Conservation (phyloP, 1,140 invertebrate species). For the Reticulitermes speratus region DNA sequence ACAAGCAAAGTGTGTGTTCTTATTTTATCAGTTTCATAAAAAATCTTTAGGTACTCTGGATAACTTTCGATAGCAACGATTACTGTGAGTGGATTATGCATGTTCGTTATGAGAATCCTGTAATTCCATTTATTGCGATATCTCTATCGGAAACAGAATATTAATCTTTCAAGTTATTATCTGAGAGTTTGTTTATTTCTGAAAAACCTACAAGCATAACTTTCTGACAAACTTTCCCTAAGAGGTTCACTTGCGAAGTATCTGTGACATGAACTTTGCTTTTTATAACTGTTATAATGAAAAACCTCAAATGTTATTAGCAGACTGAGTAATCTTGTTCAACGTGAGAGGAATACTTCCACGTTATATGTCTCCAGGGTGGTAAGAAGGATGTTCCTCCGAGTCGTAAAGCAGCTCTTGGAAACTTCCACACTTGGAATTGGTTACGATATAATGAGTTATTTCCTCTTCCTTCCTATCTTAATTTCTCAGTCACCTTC, state of each 20-base stretch:
- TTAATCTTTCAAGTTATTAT: no score
- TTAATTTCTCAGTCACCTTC: background rate
- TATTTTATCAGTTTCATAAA: no score
- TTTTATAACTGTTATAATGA: slow-evolving; percentile 14
- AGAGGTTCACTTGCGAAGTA: background rate
- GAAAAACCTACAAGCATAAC: background rate
- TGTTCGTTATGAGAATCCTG: no score
- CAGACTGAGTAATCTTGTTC: slow-evolving; percentile 9
- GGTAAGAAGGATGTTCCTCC: background rate
- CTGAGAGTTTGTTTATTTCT: no score
- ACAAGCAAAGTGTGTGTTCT: no score
- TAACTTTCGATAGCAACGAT: no score
- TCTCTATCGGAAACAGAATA: no score
- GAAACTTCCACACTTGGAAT: background rate
- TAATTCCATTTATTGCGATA: no score
- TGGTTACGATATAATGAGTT: background rate
- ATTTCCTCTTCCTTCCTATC: background rate
- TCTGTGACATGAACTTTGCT: background rate
- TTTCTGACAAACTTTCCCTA: background rate
- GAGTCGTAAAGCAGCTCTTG: slow-evolving; percentile 7
- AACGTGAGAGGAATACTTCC: background rate
- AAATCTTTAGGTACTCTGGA: no score
- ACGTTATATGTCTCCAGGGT: background rate
- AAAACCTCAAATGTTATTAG: slow-evolving; percentile 5
- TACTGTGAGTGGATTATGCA: no score